Conservation (phyloP, 2,888 invertebrate species). For the Drosophila quinaria region DNA sequence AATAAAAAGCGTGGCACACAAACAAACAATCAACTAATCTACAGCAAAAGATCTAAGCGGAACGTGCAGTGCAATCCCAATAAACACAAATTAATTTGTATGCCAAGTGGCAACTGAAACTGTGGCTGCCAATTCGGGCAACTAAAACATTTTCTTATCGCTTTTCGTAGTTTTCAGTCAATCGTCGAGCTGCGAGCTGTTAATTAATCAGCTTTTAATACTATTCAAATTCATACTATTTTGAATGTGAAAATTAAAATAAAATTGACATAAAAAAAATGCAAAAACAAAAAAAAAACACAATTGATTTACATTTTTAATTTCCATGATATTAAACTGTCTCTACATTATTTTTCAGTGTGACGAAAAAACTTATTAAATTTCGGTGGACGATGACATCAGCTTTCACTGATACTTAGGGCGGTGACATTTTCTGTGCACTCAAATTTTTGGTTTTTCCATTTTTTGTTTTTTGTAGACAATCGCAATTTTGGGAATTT, state of each 20-base stretch:
- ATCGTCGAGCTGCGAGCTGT: not conserved
- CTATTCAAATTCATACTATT: not conserved
- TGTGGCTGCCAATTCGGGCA: slow-evolving; percentile 11
- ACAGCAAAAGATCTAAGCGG: slow-evolving; percentile 42
- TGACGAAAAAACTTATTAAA: not conserved
- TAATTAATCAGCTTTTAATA: not conserved
- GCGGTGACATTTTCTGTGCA: not conserved
- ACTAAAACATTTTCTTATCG: slow-evolving; percentile 10
- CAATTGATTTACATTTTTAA: too few species aligned
- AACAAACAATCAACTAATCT: slow-evolving; percentile 52
- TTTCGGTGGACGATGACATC: not conserved
- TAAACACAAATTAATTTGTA: slow-evolving; percentile 65
- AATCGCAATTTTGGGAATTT: too few species aligned
- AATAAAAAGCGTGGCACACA: slow-evolving; percentile 49
- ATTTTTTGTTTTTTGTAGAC: too few species aligned
- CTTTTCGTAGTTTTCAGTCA: not conserved
- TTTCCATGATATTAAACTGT: too few species aligned
- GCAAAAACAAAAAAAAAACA: too few species aligned
- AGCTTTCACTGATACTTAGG: not conserved
- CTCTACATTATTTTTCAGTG: not conserved
- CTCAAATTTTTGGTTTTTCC: too few species aligned
- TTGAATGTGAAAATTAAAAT: not conserved
- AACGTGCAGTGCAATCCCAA: slow-evolving; percentile 56
- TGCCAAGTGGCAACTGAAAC: slow-evolving; percentile 49
- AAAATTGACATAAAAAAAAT: not conserved